These are phyloP conservation scores for Bombus pascuorum DNA, from an alignment of 1,140 invertebrate genomes.

Conservation along the genomic window DNA sequence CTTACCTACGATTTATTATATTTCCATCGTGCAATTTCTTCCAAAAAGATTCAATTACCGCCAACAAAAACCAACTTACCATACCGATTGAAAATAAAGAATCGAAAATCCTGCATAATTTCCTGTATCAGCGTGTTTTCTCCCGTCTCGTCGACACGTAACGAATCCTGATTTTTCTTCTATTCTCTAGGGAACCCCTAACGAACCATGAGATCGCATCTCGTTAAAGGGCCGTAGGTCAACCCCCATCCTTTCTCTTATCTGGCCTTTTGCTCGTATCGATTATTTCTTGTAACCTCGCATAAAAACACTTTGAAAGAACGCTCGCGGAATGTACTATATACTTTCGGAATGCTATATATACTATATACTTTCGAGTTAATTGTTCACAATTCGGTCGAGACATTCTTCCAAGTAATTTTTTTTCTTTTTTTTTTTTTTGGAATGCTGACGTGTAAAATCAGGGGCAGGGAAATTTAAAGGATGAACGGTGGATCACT, in stretches of 20 bases:
- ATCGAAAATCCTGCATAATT: not conserved
- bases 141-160: slow-evolving; percentile 33
- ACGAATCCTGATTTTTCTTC: slow-evolving; percentile 47
- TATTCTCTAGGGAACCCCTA: not conserved
- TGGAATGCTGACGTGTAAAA: not conserved
- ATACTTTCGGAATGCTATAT: not conserved
- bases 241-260: not conserved
- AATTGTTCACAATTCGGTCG: not conserved
- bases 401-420: too few species aligned
- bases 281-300: not conserved
- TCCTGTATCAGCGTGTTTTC: slow-evolving; percentile 9
- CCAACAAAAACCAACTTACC: too few species aligned
- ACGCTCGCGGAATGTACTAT: not conserved
- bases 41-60: not conserved
- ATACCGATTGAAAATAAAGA: not conserved
- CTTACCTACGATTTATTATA: not conserved
- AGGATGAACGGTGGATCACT: not conserved
- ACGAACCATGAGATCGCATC: slow-evolving; percentile 50
- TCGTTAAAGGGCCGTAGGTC: slow-evolving; percentile 53
- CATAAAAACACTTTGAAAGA: not conserved
- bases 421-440: too few species aligned
- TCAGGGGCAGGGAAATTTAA: not conserved
- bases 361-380: not conserved
- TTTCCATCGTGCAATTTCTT: not conserved
- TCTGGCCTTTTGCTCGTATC: not conserved